phyloP scores from a whole-genome alignment of 2,113 vertebrate species.

The Ginglymostoma cirratum region DNA sequence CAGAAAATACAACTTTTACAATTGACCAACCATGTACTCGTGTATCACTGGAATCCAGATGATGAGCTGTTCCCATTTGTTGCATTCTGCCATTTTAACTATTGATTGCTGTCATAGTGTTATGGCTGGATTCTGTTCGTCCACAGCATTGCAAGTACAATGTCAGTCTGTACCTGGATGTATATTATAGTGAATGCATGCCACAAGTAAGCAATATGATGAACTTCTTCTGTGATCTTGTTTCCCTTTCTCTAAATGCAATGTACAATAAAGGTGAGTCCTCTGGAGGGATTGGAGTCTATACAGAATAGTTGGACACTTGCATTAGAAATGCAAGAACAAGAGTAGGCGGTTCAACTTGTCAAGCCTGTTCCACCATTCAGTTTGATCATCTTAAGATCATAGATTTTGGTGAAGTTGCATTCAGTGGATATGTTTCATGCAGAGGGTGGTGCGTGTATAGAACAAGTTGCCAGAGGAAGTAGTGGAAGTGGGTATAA shows the following conservation, averaged over 20 bases:
- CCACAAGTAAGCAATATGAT: background rate
- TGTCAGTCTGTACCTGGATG: background rate
- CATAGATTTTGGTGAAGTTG: no score
- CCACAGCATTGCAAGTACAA: background rate
- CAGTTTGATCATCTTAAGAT: no score
- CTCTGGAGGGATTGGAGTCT: background rate
- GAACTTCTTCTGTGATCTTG: background rate
- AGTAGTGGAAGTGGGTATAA: no score
- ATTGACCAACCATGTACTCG: background rate
- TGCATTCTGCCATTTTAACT: background rate
- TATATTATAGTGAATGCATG: background rate
- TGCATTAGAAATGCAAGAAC: background rate
- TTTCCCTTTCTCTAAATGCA: background rate
- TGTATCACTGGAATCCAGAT: background rate
- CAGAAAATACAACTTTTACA: background rate
- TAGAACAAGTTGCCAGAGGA: no score
- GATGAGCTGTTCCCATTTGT: background rate
- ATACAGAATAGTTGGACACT: background rate
- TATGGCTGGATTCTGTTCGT: background rate
- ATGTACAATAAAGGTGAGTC: background rate
- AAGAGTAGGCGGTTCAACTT: no score
- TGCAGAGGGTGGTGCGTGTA: no score
- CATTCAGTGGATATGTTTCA: no score
- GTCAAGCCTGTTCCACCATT: no score
- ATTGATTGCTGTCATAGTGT: background rate